phyloP scores from a whole-genome alignment of 2,113 vertebrate genomes.

The Ciconia stormi region DNA sequence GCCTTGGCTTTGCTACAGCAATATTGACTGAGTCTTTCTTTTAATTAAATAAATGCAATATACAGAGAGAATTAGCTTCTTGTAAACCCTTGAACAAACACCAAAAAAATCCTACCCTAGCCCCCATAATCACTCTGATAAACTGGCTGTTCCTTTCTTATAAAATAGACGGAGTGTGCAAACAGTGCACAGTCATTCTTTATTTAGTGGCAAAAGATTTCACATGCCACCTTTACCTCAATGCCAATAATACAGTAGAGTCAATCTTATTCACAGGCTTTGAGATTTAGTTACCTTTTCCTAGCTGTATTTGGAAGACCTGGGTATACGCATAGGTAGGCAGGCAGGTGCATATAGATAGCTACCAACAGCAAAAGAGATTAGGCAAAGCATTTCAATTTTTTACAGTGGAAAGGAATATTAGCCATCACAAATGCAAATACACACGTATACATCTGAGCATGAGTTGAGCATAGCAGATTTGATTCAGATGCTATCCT shows the following conservation, averaged over 20 bases:
- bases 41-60: conserved; percentile 45
- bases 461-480: neutral
- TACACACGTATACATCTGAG: neutral
- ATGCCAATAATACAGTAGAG: neutral
- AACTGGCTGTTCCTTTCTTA: neutral
- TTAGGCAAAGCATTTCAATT: neutral
- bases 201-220: conserved; percentile 12
- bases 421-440: neutral
- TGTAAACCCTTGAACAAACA: neutral
- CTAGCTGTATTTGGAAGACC: neutral
- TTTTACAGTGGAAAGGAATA: neutral
- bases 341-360: neutral
- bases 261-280: neutral
- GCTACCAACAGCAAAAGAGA: neutral
- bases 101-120: neutral
- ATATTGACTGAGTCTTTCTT: conserved; percentile 30
- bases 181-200: neutral
- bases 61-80: conserved; percentile 25
- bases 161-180: neutral
- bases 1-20: neutral
- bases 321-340: neutral
- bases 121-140: neutral
- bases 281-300: neutral
- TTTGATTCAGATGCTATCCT: neutral
- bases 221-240: neutral